Evolutionary conservation across 2,888 invertebrate genomes (phyloP), one percentile per base, ranked within the genome.

Genomic region (Sicus ferrugineus): DNA sequence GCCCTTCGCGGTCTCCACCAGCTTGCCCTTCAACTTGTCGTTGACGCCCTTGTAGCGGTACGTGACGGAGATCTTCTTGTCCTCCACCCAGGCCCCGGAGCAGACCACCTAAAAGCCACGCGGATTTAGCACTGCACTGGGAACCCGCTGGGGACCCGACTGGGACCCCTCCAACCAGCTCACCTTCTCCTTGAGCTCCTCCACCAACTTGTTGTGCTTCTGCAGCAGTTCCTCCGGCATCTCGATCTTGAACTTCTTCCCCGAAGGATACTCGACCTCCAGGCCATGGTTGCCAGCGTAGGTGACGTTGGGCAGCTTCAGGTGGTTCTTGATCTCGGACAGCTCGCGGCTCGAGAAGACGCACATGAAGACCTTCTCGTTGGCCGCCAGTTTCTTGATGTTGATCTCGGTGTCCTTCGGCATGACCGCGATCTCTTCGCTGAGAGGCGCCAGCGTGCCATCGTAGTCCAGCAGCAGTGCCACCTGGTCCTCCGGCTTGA

Each of bases 1-100:
- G 73, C 87, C 87, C 79, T 87, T 89, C 2, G 92, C 92, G 75
- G 89, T 86, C 38, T 87, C 87, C 54, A 90, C 87, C 77, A 92
- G 86, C 64, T 87, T 86, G 3, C 87, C 84, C 74, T 90, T 87
- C 70, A 88, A 81, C 73, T 89, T 88, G 69, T 88, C 85, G 21
- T 91, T 91, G 2, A 91, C 89, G 77, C 91, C 91, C 59, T 92
- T 88, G 81, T 90, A 92, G 80, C 92, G 92, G 84, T 90, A 92
- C 59, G 92, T 92, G 69, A 92, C 85, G 5, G 92, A 86, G 5
- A 91, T 90, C 59, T 91, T 91, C 83, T 92, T 92, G 79, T 92
- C 91, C 80, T 92, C 92, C 1, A 92, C 91, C 92, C 92, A 92
- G 14, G 92, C 91, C 56, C 92, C 92, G 70, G 91, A 90, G 75